Evolutionary conservation across 1,140 invertebrate genomes (phyloP), one percentile per base, ranked within the genome.

Genomic region (Asbolus verrucosus): DNA sequence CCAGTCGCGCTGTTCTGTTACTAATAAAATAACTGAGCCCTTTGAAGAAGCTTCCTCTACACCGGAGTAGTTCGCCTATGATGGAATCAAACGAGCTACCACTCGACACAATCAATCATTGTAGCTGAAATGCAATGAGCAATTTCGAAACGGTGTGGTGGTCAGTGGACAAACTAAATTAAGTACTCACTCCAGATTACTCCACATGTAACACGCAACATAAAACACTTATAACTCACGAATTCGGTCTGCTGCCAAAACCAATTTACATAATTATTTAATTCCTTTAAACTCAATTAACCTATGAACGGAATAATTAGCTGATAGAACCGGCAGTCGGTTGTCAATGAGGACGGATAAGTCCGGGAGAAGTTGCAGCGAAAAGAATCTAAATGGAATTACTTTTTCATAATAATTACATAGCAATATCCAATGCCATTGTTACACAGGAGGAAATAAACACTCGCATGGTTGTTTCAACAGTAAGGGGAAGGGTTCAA

Each of bases 341-440:
- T n/a, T n/a, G n/a, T n/a, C n/a, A n/a, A n/a, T n/a, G n/a, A n/a
- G n/a, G n/a, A n/a, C n/a, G 24, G 24, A 27, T 4, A 27, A 27
- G 8, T 27, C 24, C 3, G 3, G 24, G 24, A 36, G 2, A 36
- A 36, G 6, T n/a, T n/a, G 11, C 3, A 4, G 2, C 33, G 33
- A 36, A 11, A 2, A 2, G 33, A 11, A 36, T 6, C 11, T 36
- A 11, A 36, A 36, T n/a, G 33, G 5, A n/a, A 6, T 11, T 36
- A 11, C 46, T 54, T 54, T 13, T 27, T n/a, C 3, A 54, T 54
- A 27, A 54, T 24, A 19, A 50, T 50, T 50, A 50, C 43, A 21
- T 21, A 50, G 43, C 21, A 54, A 54, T 30, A 54, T 24, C 46
- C 46, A 54, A 54, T 54, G 46, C 46, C 46, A 54, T 54, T 54